These are phyloP conservation scores for Calliopum simillimum DNA, from an alignment of 2,888 invertebrate species.

Conservation along the genomic window DNA sequence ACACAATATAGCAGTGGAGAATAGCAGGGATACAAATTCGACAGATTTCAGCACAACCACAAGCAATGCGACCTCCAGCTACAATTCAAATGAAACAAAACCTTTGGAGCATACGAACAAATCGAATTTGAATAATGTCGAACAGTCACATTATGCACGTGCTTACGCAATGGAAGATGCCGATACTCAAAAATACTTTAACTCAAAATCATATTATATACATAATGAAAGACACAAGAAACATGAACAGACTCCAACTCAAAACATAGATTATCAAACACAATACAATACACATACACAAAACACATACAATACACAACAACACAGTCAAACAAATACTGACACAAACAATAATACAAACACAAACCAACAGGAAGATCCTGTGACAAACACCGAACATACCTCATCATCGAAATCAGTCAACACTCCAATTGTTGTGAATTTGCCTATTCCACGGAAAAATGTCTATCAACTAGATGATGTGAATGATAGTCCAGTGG, in stretches of 20 bases:
- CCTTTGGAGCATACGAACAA: neutral
- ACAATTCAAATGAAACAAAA: neutral
- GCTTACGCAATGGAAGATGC: constrained; percentile 14
- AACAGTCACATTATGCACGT: constrained; percentile 21
- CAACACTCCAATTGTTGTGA: constrained; percentile 44
- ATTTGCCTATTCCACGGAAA: constrained; percentile 41
- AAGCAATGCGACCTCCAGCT: neutral
- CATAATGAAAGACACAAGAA: neutral
- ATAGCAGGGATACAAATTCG: neutral
- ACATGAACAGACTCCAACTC: constrained; percentile 32
- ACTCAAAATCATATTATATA: constrained; percentile 19
- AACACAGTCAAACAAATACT: constrained; percentile 9
- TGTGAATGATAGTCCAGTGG: constrained; percentile 34
- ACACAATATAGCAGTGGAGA: constrained; percentile 6
- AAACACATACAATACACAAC: constrained; percentile 28
- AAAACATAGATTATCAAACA: constrained; percentile 27
- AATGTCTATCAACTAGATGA: constrained; percentile 1
- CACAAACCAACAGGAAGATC: neutral
- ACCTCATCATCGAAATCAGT: constrained; percentile 9
- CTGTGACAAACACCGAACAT: neutral
- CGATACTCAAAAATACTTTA: constrained; percentile 8
- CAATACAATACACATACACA: constrained; percentile 28
- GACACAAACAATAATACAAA: neutral
- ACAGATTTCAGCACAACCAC: neutral
- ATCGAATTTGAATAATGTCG: neutral